Percentiles rank a stretch among this genome's conserved stretches.
Conservation (phyloP, 53 echinoderm and acorn worm species). For the Holothuria leucospilota region DNA sequence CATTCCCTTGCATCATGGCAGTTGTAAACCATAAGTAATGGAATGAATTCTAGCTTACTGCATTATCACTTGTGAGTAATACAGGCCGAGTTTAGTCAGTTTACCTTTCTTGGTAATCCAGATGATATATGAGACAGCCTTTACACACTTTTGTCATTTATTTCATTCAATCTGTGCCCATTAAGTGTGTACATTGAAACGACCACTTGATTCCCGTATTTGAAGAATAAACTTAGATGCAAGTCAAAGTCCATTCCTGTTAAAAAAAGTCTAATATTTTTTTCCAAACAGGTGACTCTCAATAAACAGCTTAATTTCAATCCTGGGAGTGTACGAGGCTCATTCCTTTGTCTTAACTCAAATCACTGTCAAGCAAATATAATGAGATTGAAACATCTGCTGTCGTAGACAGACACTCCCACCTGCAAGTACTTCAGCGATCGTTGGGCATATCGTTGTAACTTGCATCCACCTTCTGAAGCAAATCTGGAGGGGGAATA, state of each 20-base stretch:
- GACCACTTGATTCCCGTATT: conserved; percentile 34
- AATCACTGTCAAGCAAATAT: conserved; percentile 43
- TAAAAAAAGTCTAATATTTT: conserved; percentile 1
- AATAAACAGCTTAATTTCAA: conserved; percentile 24
- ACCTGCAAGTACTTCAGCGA: conserved; percentile 29
- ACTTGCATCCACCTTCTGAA: conserved; percentile 37
- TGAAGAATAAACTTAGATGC: conserved; percentile 42
- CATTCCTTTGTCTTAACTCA: conserved; percentile 33
- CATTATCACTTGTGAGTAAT: no score
- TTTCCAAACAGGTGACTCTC: conserved; percentile 25
- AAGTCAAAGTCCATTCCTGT: conserved; percentile 37
- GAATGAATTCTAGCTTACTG: no score
- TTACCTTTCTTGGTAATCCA: conserved; percentile 1
- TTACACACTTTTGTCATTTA: conserved; percentile 24
- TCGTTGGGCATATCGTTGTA: not conserved
- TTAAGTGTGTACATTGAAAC: conserved; percentile 31
- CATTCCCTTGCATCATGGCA: no score
- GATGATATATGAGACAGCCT: conserved; percentile 39
- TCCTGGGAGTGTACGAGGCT: not conserved
- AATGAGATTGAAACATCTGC: conserved; percentile 24
- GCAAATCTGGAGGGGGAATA: conserved; percentile 42
- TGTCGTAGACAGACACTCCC: conserved; percentile 1
- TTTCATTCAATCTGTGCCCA: conserved; percentile 19
- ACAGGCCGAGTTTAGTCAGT: not conserved
- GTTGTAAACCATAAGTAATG: no score